Conservation (phyloP, 1,140 invertebrate species). For the Anastrepha ludens region DNA sequence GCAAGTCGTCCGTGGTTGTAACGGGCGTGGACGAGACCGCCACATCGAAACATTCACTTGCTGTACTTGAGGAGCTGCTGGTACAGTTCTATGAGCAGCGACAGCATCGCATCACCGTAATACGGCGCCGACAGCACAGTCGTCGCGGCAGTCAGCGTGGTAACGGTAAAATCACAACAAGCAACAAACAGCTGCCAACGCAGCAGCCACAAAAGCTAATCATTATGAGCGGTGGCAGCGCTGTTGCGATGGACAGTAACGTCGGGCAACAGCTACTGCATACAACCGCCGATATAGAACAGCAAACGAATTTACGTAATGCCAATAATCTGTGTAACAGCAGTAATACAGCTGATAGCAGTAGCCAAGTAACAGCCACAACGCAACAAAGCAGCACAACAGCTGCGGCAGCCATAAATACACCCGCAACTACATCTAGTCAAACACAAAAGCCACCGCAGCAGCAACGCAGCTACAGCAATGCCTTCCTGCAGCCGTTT, state of each 20-base stretch:
- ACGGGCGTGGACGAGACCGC: constrained; percentile 43
- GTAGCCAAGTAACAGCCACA: not conserved
- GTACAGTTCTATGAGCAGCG: constrained; percentile 72
- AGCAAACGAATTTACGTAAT: constrained; percentile 54
- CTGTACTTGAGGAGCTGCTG: constrained; percentile 68
- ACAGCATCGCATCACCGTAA: constrained; percentile 56
- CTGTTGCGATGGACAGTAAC: constrained; percentile 19
- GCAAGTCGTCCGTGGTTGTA: constrained; percentile 60
- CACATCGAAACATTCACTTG: constrained; percentile 59
- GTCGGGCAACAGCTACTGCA: constrained; percentile 35
- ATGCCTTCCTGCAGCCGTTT: constrained; percentile 55
- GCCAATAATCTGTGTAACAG: constrained; percentile 55
- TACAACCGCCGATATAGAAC: constrained; percentile 58
- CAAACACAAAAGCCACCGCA: not conserved
- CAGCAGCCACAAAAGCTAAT: constrained; percentile 53
- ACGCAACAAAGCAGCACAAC: not conserved
- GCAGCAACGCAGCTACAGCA: constrained; percentile 57
- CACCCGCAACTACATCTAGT: not conserved
- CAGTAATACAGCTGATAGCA: constrained; percentile 6
- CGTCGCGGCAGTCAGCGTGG: constrained; percentile 52
- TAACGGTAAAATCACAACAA: not conserved
- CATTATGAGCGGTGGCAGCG: constrained; percentile 58
- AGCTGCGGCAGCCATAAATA: not conserved
- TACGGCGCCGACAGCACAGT: constrained; percentile 52
- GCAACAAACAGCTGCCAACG: constrained; percentile 16